These are phyloP conservation scores for Tenthredo scrophulariae DNA, from an alignment of 2,888 invertebrate genomes.

Conservation along the genomic window DNA sequence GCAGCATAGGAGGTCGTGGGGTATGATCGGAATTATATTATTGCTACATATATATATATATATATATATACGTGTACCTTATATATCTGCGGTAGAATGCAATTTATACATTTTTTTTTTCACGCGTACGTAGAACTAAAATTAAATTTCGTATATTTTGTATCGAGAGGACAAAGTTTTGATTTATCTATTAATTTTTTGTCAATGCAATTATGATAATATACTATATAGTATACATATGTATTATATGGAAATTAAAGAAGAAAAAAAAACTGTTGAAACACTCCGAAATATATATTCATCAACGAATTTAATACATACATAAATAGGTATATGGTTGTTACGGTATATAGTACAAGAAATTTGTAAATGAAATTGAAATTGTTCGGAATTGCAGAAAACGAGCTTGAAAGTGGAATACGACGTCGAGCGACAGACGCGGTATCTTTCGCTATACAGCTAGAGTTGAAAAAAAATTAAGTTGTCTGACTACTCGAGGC, in stretches of 20 bases:
- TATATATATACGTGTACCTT: not conserved
- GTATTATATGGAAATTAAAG: not conserved
- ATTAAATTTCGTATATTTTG: not conserved
- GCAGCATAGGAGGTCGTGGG: not conserved
- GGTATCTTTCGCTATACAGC: conserved; percentile 8
- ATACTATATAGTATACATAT: not conserved
- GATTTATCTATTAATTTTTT: not conserved
- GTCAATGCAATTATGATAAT: not conserved
- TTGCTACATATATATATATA: not conserved
- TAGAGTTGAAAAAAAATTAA: conserved; percentile 26
- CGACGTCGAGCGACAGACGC: not conserved
- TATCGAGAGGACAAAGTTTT: not conserved
- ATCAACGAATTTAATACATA: not conserved
- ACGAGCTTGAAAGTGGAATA: conserved; percentile 14
- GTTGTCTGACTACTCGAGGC: conserved; percentile 27
- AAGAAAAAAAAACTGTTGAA: not conserved
- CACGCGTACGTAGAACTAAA: not conserved
- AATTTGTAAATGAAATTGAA: not conserved
- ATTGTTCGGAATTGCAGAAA: not conserved
- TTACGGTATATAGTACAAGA: not conserved
- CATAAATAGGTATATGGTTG: not conserved
- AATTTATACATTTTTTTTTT: not conserved
- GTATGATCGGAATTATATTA: conserved; percentile 10
- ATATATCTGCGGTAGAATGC: not conserved
- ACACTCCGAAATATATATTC: not conserved